A percentile compares a stretch with the other conserved stretches of the same genome.
Evolutionary conservation across 1,140 invertebrate genomes (phyloP).

Genomic region (Chironomus tepperi): DNA sequence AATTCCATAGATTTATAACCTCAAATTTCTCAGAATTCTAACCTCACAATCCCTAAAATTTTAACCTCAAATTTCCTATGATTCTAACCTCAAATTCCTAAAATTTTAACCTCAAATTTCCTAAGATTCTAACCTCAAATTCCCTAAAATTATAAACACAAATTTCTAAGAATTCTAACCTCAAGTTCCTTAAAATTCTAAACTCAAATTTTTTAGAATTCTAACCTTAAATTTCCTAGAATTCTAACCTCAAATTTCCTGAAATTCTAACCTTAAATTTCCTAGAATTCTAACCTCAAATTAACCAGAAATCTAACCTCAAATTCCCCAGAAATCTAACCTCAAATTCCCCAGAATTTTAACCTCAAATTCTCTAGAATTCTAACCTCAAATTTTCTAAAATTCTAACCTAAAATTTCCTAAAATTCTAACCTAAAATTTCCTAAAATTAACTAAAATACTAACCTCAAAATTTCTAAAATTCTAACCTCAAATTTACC

Average conservation of each 20-base stretch:
- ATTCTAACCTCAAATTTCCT: constrained; percentile 24
- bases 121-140: constrained; percentile 25
- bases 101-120: constrained; percentile 24
- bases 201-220: constrained; percentile 24
- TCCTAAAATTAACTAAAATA: constrained; percentile 39
- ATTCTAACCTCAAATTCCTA: constrained; percentile 24
- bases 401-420: constrained; percentile 24
- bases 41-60: constrained; percentile 24
- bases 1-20: too few species aligned
- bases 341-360: constrained; percentile 24
- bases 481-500: too few species aligned
- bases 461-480: constrained; percentile 29
- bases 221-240: constrained; percentile 25
- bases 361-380: constrained; percentile 24
- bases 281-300: too few species aligned
- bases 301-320: too few species aligned
- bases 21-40: too few species aligned
- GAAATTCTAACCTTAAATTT: constrained; percentile 25
- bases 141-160: too few species aligned
- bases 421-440: constrained; percentile 25
- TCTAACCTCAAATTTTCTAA: constrained; percentile 24
- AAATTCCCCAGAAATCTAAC: constrained; percentile 25
- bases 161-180: constrained; percentile 22
- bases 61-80: constrained; percentile 24
- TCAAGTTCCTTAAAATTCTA: constrained; percentile 24